Percentiles rank a stretch among this genome's conserved stretches.
These are phyloP conservation scores for Ochotona princeps DNA, from an alignment of 2,113 vertebrate genomes.

Conservation along the genomic window DNA sequence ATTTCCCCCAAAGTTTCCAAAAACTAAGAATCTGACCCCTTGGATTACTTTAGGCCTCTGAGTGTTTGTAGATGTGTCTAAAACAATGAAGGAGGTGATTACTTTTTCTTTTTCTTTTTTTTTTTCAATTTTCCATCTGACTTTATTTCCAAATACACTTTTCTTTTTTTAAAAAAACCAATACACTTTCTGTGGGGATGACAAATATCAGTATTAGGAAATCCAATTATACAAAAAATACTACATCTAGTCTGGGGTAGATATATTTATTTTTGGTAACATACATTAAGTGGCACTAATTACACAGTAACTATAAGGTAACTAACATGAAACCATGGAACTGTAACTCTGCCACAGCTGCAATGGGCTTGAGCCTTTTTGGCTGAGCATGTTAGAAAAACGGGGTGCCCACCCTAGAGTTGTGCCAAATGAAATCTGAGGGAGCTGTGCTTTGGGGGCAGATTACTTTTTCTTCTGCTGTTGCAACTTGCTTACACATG, in stretches of 20 bases:
- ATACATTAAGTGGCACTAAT: conserved; percentile 92
- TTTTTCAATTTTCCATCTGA: conserved; percentile 87
- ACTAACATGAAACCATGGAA: conserved; percentile 90
- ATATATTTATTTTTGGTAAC: conserved; percentile 92
- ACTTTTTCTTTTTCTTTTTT: no score
- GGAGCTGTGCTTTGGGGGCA: conserved; percentile 81
- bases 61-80: background rate
- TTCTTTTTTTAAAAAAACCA: conserved; percentile 84
- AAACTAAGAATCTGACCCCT: background rate
- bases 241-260: conserved; percentile 89
- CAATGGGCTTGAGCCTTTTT: conserved; percentile 82
- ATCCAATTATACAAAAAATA: conserved; percentile 93
- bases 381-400: conserved; percentile 83
- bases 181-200: conserved; percentile 88
- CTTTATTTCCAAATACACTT: conserved; percentile 91
- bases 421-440: conserved; percentile 66
- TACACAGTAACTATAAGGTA: conserved; percentile 91
- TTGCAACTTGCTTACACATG: background rate
- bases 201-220: conserved; percentile 92
- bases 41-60: background rate
- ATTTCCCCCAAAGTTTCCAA: background rate
- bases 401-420: conserved; percentile 77
- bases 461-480: conserved; percentile 39
- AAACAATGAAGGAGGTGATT: background rate
- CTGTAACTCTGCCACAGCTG: conserved; percentile 86